Percentiles rank a stretch among this genome's conserved stretches.
Evolutionary conservation across 2,888 invertebrate species (phyloP).

Genomic region (Catocala nupta): DNA sequence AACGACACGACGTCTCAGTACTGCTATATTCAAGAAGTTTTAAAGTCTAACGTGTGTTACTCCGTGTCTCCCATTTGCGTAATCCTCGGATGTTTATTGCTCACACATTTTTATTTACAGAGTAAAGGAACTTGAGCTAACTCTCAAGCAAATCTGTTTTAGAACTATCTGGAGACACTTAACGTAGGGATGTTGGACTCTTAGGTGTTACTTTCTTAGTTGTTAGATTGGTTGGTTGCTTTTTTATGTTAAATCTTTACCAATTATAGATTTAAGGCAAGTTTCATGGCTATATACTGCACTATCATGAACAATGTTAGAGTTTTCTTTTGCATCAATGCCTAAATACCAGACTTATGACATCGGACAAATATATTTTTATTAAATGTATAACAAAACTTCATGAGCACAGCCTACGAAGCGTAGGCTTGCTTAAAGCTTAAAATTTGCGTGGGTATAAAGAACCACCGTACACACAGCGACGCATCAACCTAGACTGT

Average conservation of each 20-base stretch:
- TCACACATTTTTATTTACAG: constrained; percentile 19
- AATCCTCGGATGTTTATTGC: constrained; percentile 19
- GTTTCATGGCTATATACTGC: too few relatives aligned
- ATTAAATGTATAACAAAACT: constrained; percentile 2
- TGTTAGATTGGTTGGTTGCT: too few relatives aligned
- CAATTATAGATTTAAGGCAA: too few relatives aligned
- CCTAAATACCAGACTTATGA: background rate
- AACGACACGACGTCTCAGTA: constrained; percentile 15
- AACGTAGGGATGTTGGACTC: background rate
- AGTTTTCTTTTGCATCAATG: too few relatives aligned
- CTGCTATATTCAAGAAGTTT: constrained; percentile 7
- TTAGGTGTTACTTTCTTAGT: background rate
- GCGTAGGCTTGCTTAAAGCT: too few relatives aligned
- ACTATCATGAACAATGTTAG: too few relatives aligned
- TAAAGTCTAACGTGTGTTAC: constrained; percentile 19
- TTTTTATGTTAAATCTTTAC: too few relatives aligned
- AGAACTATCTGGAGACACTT: constrained; percentile 8
- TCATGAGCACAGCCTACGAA: too few relatives aligned
- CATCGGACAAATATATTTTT: background rate
- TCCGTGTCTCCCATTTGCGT: constrained; percentile 15
- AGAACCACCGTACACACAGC: too few relatives aligned
- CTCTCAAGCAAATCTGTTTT: constrained; percentile 18
- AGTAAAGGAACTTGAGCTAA: constrained; percentile 6
- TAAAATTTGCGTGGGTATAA: too few relatives aligned
- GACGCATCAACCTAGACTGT: too few relatives aligned